A percentile compares a stretch with the other conserved stretches of the same genome.
These are phyloP conservation scores for Drosophila kanekoi DNA, from an alignment of 2,888 invertebrate species.

Conservation along the genomic window DNA sequence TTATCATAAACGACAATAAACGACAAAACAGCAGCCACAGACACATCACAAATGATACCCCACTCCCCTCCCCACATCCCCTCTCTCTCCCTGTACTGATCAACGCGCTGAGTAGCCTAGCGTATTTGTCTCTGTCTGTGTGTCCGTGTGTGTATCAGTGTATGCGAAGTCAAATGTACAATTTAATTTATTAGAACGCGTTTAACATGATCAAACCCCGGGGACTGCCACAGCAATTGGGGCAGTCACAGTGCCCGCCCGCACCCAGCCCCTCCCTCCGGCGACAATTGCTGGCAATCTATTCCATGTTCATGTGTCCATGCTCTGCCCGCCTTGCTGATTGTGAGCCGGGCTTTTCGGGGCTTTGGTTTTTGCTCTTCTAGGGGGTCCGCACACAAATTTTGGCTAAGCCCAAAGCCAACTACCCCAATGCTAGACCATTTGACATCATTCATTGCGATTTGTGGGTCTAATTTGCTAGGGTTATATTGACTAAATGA, in stretches of 20 bases:
- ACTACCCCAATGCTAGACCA: conserved; percentile 30
- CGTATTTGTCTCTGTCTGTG: neutral
- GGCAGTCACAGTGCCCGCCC: conserved; percentile 40
- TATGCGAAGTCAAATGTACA: conserved; percentile 75
- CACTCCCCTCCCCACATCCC: neutral
- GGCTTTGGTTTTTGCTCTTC: conserved; percentile 22
- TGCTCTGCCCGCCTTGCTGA: conserved; percentile 42
- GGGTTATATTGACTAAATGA: conserved; percentile 8
- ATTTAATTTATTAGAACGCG: conserved; percentile 81
- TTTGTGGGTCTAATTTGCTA: conserved; percentile 4
- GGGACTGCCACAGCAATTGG: conserved; percentile 52
- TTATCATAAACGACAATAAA: conserved; percentile 80
- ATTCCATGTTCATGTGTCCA: conserved; percentile 17
- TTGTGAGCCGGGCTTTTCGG: conserved; percentile 39
- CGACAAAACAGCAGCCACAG: conserved; percentile 42
- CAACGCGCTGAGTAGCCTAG: neutral
- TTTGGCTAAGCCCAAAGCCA: conserved; percentile 40
- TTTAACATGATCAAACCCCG: conserved; percentile 66
- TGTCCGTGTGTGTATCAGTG: conserved; percentile 15
- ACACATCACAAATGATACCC: conserved; percentile 11
- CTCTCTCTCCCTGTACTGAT: conserved; percentile 1
- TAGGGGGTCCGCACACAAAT: conserved; percentile 22
- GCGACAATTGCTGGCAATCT: conserved; percentile 68
- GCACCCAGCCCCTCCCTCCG: neutral
- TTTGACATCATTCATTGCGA: conserved; percentile 43